Percentiles rank a stretch among this genome's conserved stretches.
Evolutionary conservation across 2,888 invertebrate species (phyloP).

Genomic region (Antheraea yamamai): DNA sequence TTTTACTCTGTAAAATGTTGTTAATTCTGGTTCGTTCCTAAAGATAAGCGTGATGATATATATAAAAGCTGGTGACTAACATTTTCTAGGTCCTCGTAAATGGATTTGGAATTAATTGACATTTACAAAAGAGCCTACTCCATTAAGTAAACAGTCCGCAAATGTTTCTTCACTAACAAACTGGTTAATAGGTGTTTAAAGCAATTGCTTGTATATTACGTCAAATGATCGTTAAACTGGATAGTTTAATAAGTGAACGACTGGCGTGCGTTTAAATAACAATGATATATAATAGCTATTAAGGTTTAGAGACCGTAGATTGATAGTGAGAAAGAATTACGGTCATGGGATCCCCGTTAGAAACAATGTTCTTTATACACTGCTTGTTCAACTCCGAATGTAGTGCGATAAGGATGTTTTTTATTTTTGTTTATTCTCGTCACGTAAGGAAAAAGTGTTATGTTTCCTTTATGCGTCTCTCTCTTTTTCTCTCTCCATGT

Average conservation of each 20-base stretch:
- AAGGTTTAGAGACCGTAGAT: neutral
- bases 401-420: no score
- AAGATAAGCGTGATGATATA: no score
- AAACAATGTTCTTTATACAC: no score
- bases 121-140: neutral
- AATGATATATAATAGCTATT: neutral
- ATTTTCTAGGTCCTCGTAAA: neutral
- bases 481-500: no score
- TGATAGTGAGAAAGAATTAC: neutral
- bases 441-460: no score
- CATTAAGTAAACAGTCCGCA: slow-evolving; percentile 1
- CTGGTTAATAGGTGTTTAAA: neutral
- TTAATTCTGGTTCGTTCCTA: no score
- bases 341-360: no score
- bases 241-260: neutral
- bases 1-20: no score
- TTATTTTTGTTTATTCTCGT: no score
- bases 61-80: no score
- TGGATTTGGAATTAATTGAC: neutral
- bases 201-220: neutral
- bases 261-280: neutral
- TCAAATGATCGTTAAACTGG: slow-evolving; percentile 1
- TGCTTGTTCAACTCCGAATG: no score
- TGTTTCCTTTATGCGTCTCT: no score
- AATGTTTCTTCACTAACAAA: slow-evolving; percentile 7